Evolutionary conservation across 2,888 invertebrate species (phyloP).

Genomic region (Xylocampa areola): DNA sequence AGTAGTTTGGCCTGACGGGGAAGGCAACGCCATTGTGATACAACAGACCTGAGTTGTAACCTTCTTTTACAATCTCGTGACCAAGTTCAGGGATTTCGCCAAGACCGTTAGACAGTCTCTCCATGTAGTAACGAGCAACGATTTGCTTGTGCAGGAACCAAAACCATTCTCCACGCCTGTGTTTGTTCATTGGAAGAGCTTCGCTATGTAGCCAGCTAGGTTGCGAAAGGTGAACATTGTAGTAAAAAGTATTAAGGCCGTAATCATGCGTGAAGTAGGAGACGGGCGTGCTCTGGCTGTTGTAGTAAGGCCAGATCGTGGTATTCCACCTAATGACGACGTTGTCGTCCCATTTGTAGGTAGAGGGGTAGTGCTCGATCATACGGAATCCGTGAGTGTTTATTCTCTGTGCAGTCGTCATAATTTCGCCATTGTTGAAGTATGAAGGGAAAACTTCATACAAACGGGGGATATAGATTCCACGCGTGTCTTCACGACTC

Average conservation of each 20-base stretch:
- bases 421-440: slow-evolving; percentile 92
- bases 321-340: slow-evolving; percentile 91
- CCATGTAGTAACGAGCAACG: slow-evolving; percentile 93
- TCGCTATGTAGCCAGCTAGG: slow-evolving; percentile 91
- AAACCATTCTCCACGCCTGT: slow-evolving; percentile 91
- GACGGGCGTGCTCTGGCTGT: slow-evolving; percentile 89
- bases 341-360: slow-evolving; percentile 80
- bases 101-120: slow-evolving; percentile 92
- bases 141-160: slow-evolving; percentile 91
- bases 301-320: slow-evolving; percentile 88
- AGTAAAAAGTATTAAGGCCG: slow-evolving; percentile 91
- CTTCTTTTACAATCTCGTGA: slow-evolving; percentile 88
- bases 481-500: slow-evolving; percentile 91
- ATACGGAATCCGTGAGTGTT: slow-evolving; percentile 77
- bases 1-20: slow-evolving; percentile 90
- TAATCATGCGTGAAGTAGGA: slow-evolving; percentile 93
- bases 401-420: slow-evolving; percentile 91
- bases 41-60: slow-evolving; percentile 91
- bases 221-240: slow-evolving; percentile 90
- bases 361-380: slow-evolving; percentile 73
- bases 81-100: slow-evolving; percentile 91
- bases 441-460: slow-evolving; percentile 93
- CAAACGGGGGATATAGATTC: slow-evolving; percentile 91
- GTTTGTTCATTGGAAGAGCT: slow-evolving; percentile 86
- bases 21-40: slow-evolving; percentile 92